Base-by-base conservation (phyloP, 2,888 invertebrate species). In the Holacanthella duospinosa region DNA sequence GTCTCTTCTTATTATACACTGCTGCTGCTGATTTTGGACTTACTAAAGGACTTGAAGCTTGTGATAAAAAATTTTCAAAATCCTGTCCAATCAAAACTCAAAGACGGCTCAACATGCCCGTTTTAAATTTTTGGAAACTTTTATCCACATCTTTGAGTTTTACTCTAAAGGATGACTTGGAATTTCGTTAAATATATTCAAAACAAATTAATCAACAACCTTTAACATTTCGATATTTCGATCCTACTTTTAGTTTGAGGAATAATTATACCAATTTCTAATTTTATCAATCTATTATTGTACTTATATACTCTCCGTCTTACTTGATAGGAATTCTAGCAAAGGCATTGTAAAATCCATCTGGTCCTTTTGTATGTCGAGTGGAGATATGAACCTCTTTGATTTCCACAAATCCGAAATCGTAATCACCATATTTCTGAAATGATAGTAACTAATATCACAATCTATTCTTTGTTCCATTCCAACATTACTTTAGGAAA, bases 381-480 rank as follows among this genome's bases (percentile, higher is more conserved):
- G 86, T 83, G 12, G 90, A 92, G 64, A 93, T 76, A 74, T 89
- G 86, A 48, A 93, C 79, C 48, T 82, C 79, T 24, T 79, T 80
- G 3, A 92, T 78, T 64, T 80, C 79, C 9, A 80, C 78, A 29
- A 81, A 80, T 0, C 92, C 93, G 78, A 93, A 92, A 67, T 83
- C 79, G 74, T 79, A 88, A 71, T 88, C 81, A 44, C 81, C 79
- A 75, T 84, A 80, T 65, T 73, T 74, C 79, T 80, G 76, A 53
- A 24, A 29, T 28, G 27, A 29, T 29, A 12, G 27, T 48, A 12
- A 36, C 6, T 12, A 12, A 36, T 36, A 36, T 36, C 16, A 36
- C 36, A 16, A 12, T 36, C n/a, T 12, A 16, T 36, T 36, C 6
- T 12, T 36, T 36, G 6, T 59, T 69, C 70, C 62, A 65, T 44